A percentile compares a stretch with the other conserved stretches of the same genome.
These are phyloP conservation scores for Melitaea cinxia DNA, from an alignment of 1,140 invertebrate genomes.

Conservation along the genomic window DNA sequence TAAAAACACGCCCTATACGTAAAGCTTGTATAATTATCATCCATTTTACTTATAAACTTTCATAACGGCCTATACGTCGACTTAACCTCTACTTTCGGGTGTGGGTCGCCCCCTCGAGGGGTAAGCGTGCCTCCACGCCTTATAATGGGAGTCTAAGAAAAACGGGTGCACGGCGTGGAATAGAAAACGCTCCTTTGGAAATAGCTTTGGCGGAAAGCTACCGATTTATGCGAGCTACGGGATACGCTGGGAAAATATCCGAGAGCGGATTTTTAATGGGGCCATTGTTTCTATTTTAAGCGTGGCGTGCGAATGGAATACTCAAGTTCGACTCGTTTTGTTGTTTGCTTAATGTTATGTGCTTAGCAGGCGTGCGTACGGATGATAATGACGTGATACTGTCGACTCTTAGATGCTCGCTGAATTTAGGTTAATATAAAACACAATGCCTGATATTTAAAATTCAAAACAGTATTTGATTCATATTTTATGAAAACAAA, in stretches of 20 bases:
- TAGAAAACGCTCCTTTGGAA: slow-evolving; percentile 81
- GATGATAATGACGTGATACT: slow-evolving; percentile 45
- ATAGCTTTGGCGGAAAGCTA: slow-evolving; percentile 80
- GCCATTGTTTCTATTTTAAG: slow-evolving; percentile 81
- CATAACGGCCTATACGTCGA: slow-evolving; percentile 81
- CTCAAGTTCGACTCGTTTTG: slow-evolving; percentile 59
- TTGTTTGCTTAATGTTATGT: slow-evolving; percentile 59
- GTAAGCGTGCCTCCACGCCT: slow-evolving; percentile 52
- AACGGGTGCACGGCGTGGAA: slow-evolving; percentile 78
- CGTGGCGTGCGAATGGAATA: slow-evolving; percentile 77
- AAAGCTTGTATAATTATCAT: slow-evolving; percentile 79
- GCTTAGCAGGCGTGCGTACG: slow-evolving; percentile 47
- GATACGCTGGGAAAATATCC: slow-evolving; percentile 76
- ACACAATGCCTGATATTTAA: not conserved
- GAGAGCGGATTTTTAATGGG: slow-evolving; percentile 79
- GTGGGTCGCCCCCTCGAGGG: slow-evolving; percentile 44
- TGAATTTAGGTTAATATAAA: slow-evolving; percentile 25
- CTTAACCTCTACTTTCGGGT: slow-evolving; percentile 77
- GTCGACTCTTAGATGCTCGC: slow-evolving; percentile 19
- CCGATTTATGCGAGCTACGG: slow-evolving; percentile 78
- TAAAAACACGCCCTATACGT: slow-evolving; percentile 73
- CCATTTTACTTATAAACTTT: slow-evolving; percentile 81
- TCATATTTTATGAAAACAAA: not conserved
- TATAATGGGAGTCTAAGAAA: slow-evolving; percentile 79
- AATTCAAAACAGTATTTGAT: not conserved